Base-by-base conservation (phyloP, 2,888 invertebrate species). In the Synanthedon vespiformis region DNA sequence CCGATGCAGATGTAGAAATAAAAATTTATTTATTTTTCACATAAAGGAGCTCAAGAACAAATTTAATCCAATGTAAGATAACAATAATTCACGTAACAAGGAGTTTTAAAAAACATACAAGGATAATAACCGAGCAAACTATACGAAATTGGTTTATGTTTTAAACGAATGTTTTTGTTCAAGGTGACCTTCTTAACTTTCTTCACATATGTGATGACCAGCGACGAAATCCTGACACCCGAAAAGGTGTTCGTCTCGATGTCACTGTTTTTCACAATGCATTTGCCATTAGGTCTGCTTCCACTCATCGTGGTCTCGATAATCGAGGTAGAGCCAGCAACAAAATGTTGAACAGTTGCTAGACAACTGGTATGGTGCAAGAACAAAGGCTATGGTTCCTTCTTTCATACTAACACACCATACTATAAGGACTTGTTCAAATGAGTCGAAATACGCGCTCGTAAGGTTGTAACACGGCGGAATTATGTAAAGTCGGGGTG, bases 181-280 rank as follows among this genome's bases (percentile, higher is more conserved):
- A 89, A 93, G 93, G 95, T 97, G 61, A 92, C 94, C 60, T 88
- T 96, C 75, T 86, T 92, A 61, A 95, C 95, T 58, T 96, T 97
- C 88, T 91, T 93, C 68, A 92, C 94, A 56, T 97, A 92, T 88
- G 90, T 95, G 62, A 83, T 93, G 66, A 81, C 89, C 61, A 90
- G 90, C 68, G 88, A 90, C 48, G 88, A 90, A 65, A 77, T 92
- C 59, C 88, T 97, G 77, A 94, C 93, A 65, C 92, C 95, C 22
- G 89, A 92, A 75, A 93, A 91, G 77, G 94, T 94, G 56, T 96
- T 97, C 85, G 96, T 97, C 53, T 92, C 95, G 60, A 88, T 97
- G 69, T 90, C 95, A 41, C 88, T 97, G 64, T 97, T 97, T 89
- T 94, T 94, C 83, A 91, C 94, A 63, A 92, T 97, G 77, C 91